Conservation (phyloP, 2,888 invertebrate genomes). For the Eremobia ochroleuca region DNA sequence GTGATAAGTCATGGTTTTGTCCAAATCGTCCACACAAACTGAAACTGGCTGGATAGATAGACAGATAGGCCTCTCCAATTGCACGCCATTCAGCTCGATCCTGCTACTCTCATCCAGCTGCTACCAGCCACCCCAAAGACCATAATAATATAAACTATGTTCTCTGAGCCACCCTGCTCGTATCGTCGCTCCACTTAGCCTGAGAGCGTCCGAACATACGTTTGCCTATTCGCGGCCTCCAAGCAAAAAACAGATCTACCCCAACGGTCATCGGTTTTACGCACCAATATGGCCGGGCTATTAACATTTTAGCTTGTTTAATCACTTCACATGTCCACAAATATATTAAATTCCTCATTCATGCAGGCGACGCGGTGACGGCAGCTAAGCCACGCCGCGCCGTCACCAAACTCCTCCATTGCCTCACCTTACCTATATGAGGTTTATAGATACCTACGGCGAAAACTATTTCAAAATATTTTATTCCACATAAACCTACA, state of each 20-base stretch:
- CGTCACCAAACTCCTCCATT: background rate
- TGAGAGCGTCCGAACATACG: background rate
- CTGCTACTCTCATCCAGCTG: no score
- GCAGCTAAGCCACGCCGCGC: background rate
- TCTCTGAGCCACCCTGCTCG: background rate
- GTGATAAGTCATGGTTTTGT: background rate
- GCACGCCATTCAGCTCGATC: no score
- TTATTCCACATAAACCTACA: no score
- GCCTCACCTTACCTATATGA: background rate
- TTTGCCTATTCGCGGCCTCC: background rate
- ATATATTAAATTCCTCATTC: background rate
- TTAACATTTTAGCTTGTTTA: background rate
- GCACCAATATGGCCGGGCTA: background rate
- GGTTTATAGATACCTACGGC: no score
- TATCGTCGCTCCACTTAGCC: background rate
- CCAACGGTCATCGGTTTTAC: background rate
- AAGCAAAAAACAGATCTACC: no score
- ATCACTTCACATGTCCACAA: background rate
- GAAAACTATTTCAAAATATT: background rate
- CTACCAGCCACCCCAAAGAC: background rate
- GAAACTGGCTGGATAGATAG: background rate
- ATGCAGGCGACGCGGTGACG: no score
- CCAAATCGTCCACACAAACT: background rate
- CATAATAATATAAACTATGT: background rate
- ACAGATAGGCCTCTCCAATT: background rate